Percentiles rank a stretch among this genome's conserved stretches.
These are phyloP conservation scores for Apamea epomidion DNA, from an alignment of 2,888 invertebrate species.

Conservation along the genomic window DNA sequence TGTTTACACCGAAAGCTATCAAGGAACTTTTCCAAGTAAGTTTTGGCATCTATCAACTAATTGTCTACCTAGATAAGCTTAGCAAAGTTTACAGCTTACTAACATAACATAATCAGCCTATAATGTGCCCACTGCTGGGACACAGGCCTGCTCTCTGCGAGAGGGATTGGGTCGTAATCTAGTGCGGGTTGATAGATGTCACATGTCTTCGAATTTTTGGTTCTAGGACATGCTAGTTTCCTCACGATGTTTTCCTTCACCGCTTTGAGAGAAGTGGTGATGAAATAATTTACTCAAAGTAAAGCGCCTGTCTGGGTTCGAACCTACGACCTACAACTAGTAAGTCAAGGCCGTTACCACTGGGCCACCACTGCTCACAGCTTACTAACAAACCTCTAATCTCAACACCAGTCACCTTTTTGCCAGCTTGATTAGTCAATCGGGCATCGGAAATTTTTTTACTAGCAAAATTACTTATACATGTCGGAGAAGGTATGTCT, in stretches of 20 bases:
- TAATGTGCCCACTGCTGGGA: neutral
- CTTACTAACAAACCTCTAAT: neutral
- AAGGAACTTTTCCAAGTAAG: constrained; percentile 88
- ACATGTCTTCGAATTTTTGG: neutral
- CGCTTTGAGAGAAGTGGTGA: neutral
- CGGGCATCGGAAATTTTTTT: neutral
- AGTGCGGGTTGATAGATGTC: too few species aligned
- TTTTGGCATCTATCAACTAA: constrained; percentile 2
- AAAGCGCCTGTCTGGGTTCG: neutral
- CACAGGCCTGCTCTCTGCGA: neutral
- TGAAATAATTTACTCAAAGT: neutral
- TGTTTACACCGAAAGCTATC: constrained; percentile 87
- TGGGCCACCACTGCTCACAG: neutral
- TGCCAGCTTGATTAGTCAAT: neutral
- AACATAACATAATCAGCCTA: too few species aligned
- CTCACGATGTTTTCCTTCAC: neutral
- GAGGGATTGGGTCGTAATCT: neutral
- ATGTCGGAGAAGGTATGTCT: too few species aligned
- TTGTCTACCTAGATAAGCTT: neutral
- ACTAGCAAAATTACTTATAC: neutral
- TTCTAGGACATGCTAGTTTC: neutral
- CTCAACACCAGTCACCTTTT: neutral
- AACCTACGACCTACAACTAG: neutral
- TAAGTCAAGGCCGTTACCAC: neutral
- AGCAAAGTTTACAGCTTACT: neutral